Conservation (phyloP, 2,113 vertebrate genomes). For the Saguinus imperator region DNA sequence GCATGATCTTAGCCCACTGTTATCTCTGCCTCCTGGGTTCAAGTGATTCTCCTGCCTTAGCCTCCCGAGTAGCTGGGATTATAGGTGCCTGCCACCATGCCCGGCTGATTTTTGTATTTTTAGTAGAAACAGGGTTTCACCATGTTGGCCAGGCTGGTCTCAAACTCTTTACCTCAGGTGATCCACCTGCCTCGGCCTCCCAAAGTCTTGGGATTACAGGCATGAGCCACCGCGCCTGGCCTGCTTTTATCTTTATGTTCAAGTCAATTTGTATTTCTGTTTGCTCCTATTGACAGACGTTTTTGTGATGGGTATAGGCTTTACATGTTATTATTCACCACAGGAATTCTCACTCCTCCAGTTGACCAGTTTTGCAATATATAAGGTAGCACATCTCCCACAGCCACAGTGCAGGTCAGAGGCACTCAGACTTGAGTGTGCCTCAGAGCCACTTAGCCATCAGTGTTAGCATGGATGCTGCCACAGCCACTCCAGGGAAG, state of each 20-base stretch:
- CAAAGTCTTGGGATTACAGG: no score
- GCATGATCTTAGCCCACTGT: no score
- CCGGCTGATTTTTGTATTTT: no score
- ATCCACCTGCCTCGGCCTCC: no score
- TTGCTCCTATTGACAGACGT: conserved; percentile 14
- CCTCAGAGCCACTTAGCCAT: neutral
- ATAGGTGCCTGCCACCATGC: no score
- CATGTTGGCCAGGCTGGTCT: no score
- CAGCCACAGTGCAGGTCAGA: neutral
- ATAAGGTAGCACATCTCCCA: neutral
- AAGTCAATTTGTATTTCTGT: neutral
- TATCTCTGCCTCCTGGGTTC: no score
- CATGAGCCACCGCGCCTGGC: no score
- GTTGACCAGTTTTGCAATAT: neutral
- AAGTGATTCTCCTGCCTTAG: no score
- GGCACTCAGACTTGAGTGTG: neutral
- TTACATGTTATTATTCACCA: conserved; percentile 25
- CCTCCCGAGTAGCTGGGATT: no score
- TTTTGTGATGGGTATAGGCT: neutral
- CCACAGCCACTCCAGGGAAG: neutral
- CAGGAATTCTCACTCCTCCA: conserved; percentile 39
- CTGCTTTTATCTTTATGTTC: conserved; percentile 24
- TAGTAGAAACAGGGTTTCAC: no score
- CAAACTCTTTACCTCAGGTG: no score
- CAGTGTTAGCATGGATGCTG: neutral